These are phyloP conservation scores for Mobula hypostoma DNA, from an alignment of 2,113 vertebrate species.

Conservation along the genomic window DNA sequence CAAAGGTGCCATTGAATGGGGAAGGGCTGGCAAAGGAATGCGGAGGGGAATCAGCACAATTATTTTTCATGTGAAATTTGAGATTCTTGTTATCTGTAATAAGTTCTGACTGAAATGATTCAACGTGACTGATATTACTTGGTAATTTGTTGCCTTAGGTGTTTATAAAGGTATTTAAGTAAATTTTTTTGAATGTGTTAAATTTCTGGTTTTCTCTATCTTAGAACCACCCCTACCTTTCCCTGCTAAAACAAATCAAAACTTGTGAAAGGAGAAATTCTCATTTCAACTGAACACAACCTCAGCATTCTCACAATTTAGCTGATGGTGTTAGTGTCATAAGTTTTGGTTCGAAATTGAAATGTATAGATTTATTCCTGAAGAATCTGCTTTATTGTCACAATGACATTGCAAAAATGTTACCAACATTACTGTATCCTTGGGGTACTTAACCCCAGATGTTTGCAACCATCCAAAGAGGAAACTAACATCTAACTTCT, in stretches of 20 bases:
- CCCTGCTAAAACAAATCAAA: too few relatives aligned
- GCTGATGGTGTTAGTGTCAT: not conserved
- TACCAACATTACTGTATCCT: not conserved
- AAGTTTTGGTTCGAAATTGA: not conserved
- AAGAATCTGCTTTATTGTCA: not conserved
- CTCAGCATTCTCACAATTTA: not conserved
- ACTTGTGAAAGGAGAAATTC: too few relatives aligned
- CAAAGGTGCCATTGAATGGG: not conserved
- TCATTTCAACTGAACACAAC: too few relatives aligned
- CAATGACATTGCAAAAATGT: not conserved
- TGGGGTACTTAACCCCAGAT: not conserved
- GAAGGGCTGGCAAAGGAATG: not conserved
- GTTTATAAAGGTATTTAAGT: too few relatives aligned
- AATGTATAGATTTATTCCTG: not conserved
- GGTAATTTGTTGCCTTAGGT: too few relatives aligned
- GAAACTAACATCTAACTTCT: not conserved
- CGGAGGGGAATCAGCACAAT: not conserved
- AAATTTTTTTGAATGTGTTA: too few relatives aligned
- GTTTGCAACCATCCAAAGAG: not conserved
- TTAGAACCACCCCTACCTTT: too few relatives aligned
- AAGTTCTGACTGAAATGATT: too few relatives aligned
- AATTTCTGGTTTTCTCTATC: too few relatives aligned
- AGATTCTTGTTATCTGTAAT: not conserved
- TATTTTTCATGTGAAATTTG: not conserved
- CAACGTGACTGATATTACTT: too few relatives aligned